These are phyloP conservation scores for Drosophila oshimai DNA, from an alignment of 1,140 invertebrate genomes.

Conservation along the genomic window DNA sequence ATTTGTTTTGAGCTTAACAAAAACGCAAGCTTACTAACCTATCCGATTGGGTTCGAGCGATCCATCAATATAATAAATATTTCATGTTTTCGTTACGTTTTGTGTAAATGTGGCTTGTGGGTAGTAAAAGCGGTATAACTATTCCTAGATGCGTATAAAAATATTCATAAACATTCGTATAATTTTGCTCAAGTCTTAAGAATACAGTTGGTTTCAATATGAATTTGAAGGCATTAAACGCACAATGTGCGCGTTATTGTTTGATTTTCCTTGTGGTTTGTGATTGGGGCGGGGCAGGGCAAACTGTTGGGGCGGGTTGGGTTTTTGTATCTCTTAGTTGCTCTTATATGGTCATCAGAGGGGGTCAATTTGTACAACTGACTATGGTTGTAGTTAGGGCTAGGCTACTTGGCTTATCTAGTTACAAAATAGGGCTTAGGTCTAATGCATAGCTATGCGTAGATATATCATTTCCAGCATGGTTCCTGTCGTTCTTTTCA, in stretches of 20 bases:
- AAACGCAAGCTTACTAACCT: conserved; percentile 80
- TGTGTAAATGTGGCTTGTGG: conserved; percentile 13
- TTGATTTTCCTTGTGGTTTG: conserved; percentile 5
- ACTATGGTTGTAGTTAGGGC: conserved; percentile 46
- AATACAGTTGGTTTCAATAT: conserved; percentile 79
- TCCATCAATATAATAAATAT: conserved; percentile 56
- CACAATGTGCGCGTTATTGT: conserved; percentile 69
- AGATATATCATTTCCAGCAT: conserved; percentile 63
- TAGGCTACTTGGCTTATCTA: conserved; percentile 20
- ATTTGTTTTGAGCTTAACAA: conserved; percentile 77
- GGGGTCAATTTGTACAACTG: conserved; percentile 73
- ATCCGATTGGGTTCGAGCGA: conserved; percentile 54
- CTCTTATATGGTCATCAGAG: conserved; percentile 47
- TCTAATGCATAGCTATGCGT: conserved; percentile 45
- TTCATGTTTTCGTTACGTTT: conserved; percentile 31
- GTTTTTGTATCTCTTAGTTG: conserved; percentile 26
- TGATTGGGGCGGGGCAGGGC: neutral
- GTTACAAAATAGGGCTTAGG: conserved; percentile 24
- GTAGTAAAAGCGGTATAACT: conserved; percentile 47
- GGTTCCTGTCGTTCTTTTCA: conserved; percentile 43
- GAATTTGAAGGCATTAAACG: conserved; percentile 69
- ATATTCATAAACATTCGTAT: conserved; percentile 77
- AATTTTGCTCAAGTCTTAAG: conserved; percentile 76
- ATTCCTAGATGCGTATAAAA: conserved; percentile 68
- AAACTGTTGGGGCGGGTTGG: conserved; percentile 5